Evolutionary conservation across 2,888 invertebrate genomes (phyloP).

Genomic region (Xylota sylvarum): DNA sequence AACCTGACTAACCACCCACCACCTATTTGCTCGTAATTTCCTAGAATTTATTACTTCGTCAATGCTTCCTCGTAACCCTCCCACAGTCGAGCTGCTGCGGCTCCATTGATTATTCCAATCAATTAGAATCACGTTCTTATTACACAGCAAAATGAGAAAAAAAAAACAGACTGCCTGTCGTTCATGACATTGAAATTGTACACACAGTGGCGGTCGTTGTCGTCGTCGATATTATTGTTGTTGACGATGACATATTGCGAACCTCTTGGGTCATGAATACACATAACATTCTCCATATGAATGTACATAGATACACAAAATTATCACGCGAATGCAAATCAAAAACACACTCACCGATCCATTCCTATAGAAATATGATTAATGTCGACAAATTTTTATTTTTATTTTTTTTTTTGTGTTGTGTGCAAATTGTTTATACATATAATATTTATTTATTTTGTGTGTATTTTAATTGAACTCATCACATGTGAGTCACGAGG

Average conservation of each 20-base stretch:
- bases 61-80: slow-evolving; percentile 1
- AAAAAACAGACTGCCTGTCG: slow-evolving; percentile 22
- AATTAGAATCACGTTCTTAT: slow-evolving; percentile 72
- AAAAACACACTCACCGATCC: slow-evolving; percentile 11
- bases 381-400: slow-evolving; percentile 16
- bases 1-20: slow-evolving; percentile 55
- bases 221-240: background rate
- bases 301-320: slow-evolving; percentile 34
- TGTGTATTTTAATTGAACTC: slow-evolving; percentile 34
- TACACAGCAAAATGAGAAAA: slow-evolving; percentile 33
- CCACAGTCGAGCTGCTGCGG: slow-evolving; percentile 19
- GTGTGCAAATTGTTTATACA: slow-evolving; percentile 21
- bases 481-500: slow-evolving; percentile 58
- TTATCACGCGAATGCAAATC: slow-evolving; percentile 62
- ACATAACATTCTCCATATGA: slow-evolving; percentile 2
- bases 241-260: slow-evolving; percentile 51
- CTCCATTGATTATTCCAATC: slow-evolving; percentile 65
- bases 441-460: background rate
- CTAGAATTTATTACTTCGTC: slow-evolving; percentile 65
- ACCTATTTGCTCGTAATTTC: slow-evolving; percentile 42
- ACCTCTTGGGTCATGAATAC: slow-evolving; percentile 47
- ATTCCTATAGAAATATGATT: slow-evolving; percentile 33
- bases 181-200: slow-evolving; percentile 71
- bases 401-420: background rate
- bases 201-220: slow-evolving; percentile 39